These are phyloP conservation scores for Vulpes vulpes DNA, from an alignment of 2,113 vertebrate genomes.

Conservation along the genomic window DNA sequence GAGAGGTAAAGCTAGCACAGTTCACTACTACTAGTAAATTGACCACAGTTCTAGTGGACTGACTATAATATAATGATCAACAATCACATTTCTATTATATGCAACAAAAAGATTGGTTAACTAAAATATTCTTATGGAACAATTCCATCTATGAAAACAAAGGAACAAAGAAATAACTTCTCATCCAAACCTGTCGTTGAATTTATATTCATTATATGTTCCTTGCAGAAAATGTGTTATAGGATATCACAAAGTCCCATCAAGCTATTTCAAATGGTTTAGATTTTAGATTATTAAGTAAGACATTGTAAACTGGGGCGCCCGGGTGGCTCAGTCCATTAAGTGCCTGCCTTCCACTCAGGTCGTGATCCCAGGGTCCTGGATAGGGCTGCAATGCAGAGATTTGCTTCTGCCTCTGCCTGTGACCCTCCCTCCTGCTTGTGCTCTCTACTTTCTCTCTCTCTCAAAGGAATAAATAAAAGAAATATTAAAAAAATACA, in stretches of 20 bases:
- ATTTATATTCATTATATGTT: neutral
- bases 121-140: neutral
- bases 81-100: neutral
- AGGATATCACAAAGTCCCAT: neutral
- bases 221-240: neutral
- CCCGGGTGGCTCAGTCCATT: neutral
- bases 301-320: neutral
- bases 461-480: neutral
- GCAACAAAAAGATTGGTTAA: neutral
- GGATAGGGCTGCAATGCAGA: neutral
- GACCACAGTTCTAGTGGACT: neutral
- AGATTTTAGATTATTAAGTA: neutral
- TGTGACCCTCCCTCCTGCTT: neutral
- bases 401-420: neutral
- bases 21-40: neutral
- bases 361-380: neutral
- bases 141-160: neutral
- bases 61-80: neutral
- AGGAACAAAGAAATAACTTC: neutral
- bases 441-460: neutral
- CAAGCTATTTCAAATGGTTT: neutral
- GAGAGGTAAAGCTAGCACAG: neutral
- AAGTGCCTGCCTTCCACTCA: neutral
- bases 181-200: neutral
- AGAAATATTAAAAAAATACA: neutral